Evolutionary conservation across 2,888 invertebrate species (phyloP), one percentile per base, ranked within the genome.

Genomic region (Drosophila kambysellisi): DNA sequence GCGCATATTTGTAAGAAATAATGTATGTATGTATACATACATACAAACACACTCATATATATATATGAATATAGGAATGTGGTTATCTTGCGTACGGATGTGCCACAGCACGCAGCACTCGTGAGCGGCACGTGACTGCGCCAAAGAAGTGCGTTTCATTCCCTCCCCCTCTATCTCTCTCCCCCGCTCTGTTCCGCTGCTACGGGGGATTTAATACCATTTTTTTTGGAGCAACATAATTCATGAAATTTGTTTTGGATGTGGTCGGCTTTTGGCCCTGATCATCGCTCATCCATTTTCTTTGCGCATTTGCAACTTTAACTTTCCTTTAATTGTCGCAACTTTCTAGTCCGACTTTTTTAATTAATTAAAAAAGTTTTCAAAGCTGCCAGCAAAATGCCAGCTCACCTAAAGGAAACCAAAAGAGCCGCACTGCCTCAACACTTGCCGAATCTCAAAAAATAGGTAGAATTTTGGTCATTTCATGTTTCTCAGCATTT

Each of bases 311-410:
- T 69, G 39, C 52, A 54, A 68, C 78, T 82, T 88, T 72, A 89
- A 88, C 68, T 72, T 80, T 56, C 33, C 61, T 89, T 84, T 85
- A 88, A 85, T 89, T 85, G 85, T 82, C 70, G 62, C 74, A 88
- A 85, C 82, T 89, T 85, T 74, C 56, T 51, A 66, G 70, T 79
- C 66, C 57, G 79, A 81, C 84, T 64, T 81, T 75, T 76, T 79
- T 84, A 89, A 85, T 85, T 85, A 85, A 85, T 85, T 85, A 89
- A 84, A 85, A 85, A 85, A 89, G 68, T 85, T 85, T 80, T 68
- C 70, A 66, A 76, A 81, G 72, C 53, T 67, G 61, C 68, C 53
- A 30, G 20, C 29, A 70, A 79, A 74, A 70, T 60, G 80, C 73
- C 71, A 72, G 52, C 71, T 83, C 82, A 87, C 84, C 82, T 75